Percentiles rank a stretch among this genome's conserved stretches.
phyloP scores from a whole-genome alignment of 2,888 invertebrate genomes.

The Lasioglossum marginatum region DNA sequence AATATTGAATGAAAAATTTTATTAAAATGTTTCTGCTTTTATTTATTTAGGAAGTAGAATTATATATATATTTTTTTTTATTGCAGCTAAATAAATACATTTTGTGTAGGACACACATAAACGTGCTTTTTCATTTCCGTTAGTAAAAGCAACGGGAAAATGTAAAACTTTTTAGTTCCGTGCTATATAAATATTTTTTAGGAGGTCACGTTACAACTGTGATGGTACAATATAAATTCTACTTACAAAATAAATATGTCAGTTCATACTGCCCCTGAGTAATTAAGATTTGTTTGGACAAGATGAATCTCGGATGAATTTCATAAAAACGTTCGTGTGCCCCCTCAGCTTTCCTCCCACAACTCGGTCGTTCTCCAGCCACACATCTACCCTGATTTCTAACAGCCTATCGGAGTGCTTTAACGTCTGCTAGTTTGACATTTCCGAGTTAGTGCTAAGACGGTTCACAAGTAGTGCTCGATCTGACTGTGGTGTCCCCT shows the following conservation, averaged over 20 bases:
- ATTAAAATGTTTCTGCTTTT: too few relatives aligned
- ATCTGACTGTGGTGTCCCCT: conserved; percentile 14
- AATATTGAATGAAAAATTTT: too few relatives aligned
- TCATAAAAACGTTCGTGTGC: conserved; percentile 43
- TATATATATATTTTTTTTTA: too few relatives aligned
- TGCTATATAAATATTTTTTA: background rate
- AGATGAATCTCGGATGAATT: conserved; percentile 48
- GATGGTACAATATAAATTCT: background rate
- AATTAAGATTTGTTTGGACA: conserved; percentile 49
- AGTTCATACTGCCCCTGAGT: conserved; percentile 2
- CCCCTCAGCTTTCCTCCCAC: conserved; percentile 71
- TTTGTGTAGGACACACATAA: background rate
- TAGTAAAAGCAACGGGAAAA: background rate
- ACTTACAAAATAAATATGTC: background rate
- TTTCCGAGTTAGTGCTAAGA: conserved; percentile 68
- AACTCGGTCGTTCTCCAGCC: conserved; percentile 43
- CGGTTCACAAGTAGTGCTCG: conserved; percentile 61
- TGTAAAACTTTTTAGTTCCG: background rate
- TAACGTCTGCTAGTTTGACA: conserved; percentile 71
- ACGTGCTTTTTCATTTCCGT: background rate
- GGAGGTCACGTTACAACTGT: too few relatives aligned
- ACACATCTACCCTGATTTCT: conserved; percentile 50
- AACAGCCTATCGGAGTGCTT: conserved; percentile 46
- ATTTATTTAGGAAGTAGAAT: too few relatives aligned
- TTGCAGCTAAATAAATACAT: too few relatives aligned